These are phyloP conservation scores for Trachurus trachurus DNA, from an alignment of 2,797 vertebrate genomes.

Conservation along the genomic window DNA sequence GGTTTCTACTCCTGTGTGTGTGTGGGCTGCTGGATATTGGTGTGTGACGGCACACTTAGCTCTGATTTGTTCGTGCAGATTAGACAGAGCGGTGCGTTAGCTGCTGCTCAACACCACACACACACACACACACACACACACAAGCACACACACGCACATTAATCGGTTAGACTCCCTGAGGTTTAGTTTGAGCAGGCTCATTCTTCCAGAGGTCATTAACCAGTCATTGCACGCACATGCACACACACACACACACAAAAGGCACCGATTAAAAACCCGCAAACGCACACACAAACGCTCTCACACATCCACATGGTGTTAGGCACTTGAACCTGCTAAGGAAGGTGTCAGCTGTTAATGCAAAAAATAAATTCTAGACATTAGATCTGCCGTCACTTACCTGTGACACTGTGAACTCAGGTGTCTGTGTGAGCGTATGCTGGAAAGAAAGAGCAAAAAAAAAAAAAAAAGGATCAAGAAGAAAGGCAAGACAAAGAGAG, in stretches of 20 bases:
- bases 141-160: slow-evolving; percentile 16
- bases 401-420: slow-evolving; percentile 56
- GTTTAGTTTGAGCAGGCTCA: slow-evolving; percentile 78
- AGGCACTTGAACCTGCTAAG: slow-evolving; percentile 66
- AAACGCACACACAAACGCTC: slow-evolving; percentile 25
- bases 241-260: slow-evolving; percentile 21
- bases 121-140: slow-evolving; percentile 18
- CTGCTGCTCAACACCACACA: slow-evolving; percentile 34
- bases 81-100: slow-evolving; percentile 60
- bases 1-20: slow-evolving; percentile 23
- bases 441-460: not conserved
- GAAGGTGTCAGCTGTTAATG: slow-evolving; percentile 68
- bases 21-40: slow-evolving; percentile 42
- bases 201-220: slow-evolving; percentile 79
- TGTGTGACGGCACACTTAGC: slow-evolving; percentile 40
- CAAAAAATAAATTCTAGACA: slow-evolving; percentile 67
- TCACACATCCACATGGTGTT: slow-evolving; percentile 38
- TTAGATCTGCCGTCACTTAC: slow-evolving; percentile 45
- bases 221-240: slow-evolving; percentile 42
- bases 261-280: slow-evolving; percentile 27
- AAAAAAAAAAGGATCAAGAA: not conserved
- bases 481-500: slow-evolving; percentile 21
- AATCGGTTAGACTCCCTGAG: slow-evolving; percentile 71
- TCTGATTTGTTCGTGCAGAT: slow-evolving; percentile 76
- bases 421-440: slow-evolving; percentile 18